Percentiles rank a stretch among this genome's conserved stretches.
Evolutionary conservation across 2,113 vertebrate species (phyloP).

Genomic region (Paedocypris sp.): DNA sequence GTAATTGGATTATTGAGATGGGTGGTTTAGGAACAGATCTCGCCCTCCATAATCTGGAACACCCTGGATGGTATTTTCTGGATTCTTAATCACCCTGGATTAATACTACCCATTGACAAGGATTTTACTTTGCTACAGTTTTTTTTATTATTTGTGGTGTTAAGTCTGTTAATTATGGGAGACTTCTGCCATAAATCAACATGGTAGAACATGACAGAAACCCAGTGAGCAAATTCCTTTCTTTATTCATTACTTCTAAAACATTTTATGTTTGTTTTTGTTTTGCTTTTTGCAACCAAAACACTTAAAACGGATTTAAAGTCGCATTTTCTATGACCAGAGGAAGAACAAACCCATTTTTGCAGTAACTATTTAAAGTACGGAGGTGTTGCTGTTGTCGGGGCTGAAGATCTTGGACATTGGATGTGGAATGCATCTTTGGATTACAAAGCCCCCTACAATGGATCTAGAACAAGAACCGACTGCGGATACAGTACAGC

Average conservation of each 20-base stretch:
- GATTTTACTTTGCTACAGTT: conserved; percentile 50
- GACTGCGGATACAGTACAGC: conserved; percentile 22
- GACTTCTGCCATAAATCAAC: conserved; percentile 49
- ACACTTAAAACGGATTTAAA: conserved; percentile 45
- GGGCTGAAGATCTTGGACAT: conserved; percentile 35
- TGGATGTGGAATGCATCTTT: conserved; percentile 40
- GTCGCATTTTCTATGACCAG: conserved; percentile 23
- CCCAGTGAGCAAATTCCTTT: conserved; percentile 55
- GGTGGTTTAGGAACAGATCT: conserved; percentile 25
- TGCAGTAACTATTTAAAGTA: conserved; percentile 46
- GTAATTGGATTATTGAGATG: conserved; percentile 55
- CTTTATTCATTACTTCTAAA: conserved; percentile 35
- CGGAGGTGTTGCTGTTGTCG: conserved; percentile 39
- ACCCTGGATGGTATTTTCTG: conserved; percentile 66
- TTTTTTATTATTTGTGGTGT: conserved; percentile 51
- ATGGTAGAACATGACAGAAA: conserved; percentile 46
- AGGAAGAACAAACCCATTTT: conserved; percentile 35
- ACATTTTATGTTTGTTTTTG: conserved; percentile 39
- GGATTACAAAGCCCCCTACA: conserved; percentile 31
- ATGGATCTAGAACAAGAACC: conserved; percentile 27
- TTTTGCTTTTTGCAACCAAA: conserved; percentile 55
- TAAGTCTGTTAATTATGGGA: conserved; percentile 55
- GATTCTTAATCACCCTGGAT: conserved; percentile 79
- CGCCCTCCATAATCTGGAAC: conserved; percentile 44
- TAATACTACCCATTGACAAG: conserved; percentile 60